Evolutionary conservation across 64 coral and sea anemone genomes (phyloP).

Genomic region (Pachyseris speciosa): DNA sequence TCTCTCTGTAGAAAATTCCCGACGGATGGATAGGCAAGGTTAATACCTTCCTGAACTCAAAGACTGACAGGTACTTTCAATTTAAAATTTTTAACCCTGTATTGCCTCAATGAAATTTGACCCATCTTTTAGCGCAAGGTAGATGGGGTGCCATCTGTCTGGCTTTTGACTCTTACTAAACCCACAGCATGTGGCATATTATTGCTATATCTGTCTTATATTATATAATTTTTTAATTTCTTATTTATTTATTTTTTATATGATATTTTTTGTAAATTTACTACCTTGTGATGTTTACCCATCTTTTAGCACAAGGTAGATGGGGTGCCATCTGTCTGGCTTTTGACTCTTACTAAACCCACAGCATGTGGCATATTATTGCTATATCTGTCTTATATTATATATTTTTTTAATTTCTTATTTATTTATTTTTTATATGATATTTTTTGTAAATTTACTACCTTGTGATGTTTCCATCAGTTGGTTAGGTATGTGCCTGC

Average conservation of each 20-base stretch:
- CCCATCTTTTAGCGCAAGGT: background rate
- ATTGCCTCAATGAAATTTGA: background rate
- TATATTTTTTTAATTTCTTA: too few relatives aligned
- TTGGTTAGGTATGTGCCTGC: conserved; percentile 82
- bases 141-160: background rate
- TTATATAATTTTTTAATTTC: too few relatives aligned
- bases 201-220: too few relatives aligned
- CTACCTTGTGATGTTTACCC: background rate
- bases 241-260: too few relatives aligned
- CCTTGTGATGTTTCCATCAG: conserved; percentile 32
- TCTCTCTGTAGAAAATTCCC: conserved; percentile 46
- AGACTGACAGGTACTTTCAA: conserved; percentile 65
- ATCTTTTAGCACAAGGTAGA: background rate
- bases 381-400: too few relatives aligned
- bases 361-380: too few relatives aligned
- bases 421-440: background rate
- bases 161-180: too few relatives aligned
- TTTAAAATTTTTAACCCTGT: background rate
- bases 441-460: background rate
- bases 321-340: background rate
- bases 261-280: background rate
- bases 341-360: too few relatives aligned
- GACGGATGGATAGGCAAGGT: conserved; percentile 69
- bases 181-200: too few relatives aligned
- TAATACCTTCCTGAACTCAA: conserved; percentile 75